A percentile compares a stretch with the other conserved stretches of the same genome.
Conservation (phyloP, 2,797 vertebrate species). For the Platyrinchus mystaceus region DNA sequence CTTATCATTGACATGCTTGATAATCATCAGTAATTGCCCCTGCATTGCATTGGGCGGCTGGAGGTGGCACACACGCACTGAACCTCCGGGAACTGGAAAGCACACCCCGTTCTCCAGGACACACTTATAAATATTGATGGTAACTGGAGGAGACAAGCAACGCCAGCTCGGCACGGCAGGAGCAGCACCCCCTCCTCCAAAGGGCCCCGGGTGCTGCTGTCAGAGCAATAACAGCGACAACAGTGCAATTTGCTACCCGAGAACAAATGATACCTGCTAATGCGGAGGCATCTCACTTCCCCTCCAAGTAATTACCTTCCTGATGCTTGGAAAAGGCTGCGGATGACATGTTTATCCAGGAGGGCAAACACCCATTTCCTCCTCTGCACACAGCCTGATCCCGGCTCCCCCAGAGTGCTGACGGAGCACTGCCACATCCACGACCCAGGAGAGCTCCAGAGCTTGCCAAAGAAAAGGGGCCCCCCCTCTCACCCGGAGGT, state of each 20-base stretch:
- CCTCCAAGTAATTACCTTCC: background rate
- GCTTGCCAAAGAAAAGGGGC: accelerated
- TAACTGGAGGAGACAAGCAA: background rate
- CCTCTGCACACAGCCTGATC: accelerated
- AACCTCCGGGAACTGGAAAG: background rate
- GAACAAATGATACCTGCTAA: background rate
- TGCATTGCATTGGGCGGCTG: background rate
- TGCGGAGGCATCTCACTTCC: background rate
- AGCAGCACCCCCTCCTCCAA: background rate
- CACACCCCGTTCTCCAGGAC: accelerated
- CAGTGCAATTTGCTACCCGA: background rate
- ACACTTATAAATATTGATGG: background rate
- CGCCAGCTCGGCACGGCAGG: background rate
- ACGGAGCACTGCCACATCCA: accelerated
- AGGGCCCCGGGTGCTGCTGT: background rate
- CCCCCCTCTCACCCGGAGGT: accelerated
- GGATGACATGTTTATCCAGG: background rate
- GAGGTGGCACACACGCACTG: background rate
- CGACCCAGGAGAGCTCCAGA: accelerated
- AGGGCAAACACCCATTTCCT: background rate
- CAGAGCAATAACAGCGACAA: background rate
- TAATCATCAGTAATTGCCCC: background rate
- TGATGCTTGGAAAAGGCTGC: background rate
- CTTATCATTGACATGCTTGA: accelerated
- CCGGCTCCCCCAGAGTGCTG: accelerated